A percentile compares a stretch with the other conserved stretches of the same genome.
Conservation (phyloP, 1,140 invertebrate genomes). For the Drosophila pseudoananassae region DNA sequence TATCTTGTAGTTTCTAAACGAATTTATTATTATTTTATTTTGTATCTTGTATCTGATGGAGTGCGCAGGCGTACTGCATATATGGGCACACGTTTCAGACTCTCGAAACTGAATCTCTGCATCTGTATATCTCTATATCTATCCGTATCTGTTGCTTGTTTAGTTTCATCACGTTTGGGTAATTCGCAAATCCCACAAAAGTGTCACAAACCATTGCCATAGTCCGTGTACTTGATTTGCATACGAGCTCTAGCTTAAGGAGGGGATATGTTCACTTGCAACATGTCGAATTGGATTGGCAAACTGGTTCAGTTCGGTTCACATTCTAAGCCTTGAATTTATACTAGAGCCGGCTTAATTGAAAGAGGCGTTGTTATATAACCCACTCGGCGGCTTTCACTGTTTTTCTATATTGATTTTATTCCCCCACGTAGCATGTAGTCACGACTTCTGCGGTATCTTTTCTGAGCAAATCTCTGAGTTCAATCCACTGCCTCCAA, state of each 20-base stretch:
- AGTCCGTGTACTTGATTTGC: constrained; percentile 50
- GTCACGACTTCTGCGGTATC: constrained; percentile 49
- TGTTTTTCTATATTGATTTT: constrained; percentile 6
- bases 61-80: constrained; percentile 68
- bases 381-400: constrained; percentile 28
- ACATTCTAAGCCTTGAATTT: constrained; percentile 61
- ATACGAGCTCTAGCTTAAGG: constrained; percentile 17
- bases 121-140: constrained; percentile 22
- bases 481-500: constrained; percentile 24
- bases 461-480: constrained; percentile 35
- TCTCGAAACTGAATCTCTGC: not conserved
- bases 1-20: constrained; percentile 25
- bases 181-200: constrained; percentile 41
- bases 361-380: constrained; percentile 51
- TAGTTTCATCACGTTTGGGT: constrained; percentile 56
- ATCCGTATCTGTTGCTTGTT: constrained; percentile 39
- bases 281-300: constrained; percentile 33
- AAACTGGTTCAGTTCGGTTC: constrained; percentile 15
- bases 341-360: constrained; percentile 44
- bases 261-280: constrained; percentile 24
- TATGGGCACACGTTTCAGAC: constrained; percentile 31
- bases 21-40: constrained; percentile 18
- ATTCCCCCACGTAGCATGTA: constrained; percentile 12
- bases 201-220: constrained; percentile 40
- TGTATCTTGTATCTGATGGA: constrained; percentile 48